phyloP scores from a whole-genome alignment of 2,888 invertebrate genomes.

The Atrina japonica region DNA sequence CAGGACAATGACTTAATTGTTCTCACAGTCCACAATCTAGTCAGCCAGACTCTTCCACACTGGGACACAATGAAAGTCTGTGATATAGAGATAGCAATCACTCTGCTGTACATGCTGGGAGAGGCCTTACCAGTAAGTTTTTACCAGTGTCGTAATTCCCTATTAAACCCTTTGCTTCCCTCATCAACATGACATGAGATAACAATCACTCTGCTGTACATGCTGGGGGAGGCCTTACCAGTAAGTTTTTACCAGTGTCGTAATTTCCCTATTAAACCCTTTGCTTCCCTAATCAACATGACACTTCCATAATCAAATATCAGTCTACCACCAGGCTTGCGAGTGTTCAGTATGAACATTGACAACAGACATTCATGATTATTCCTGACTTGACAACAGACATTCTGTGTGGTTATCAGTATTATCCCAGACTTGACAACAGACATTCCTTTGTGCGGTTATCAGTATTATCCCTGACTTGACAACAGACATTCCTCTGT shows the following conservation, averaged over 20 bases:
- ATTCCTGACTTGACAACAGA: too few species aligned
- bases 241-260: slow-evolving; percentile 63
- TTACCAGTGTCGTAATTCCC: background rate
- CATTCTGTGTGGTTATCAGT: too few species aligned
- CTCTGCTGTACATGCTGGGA: slow-evolving; percentile 82
- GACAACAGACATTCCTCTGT: too few species aligned
- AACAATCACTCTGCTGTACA: slow-evolving; percentile 82
- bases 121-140: slow-evolving; percentile 81
- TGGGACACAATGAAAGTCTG: slow-evolving; percentile 81
- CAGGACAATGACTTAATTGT: slow-evolving; percentile 82
- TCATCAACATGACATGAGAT: too few species aligned
- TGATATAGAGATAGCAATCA: slow-evolving; percentile 83
- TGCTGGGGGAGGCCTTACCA: slow-evolving; percentile 82
- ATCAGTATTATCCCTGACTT: too few species aligned
- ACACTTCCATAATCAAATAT: too few species aligned
- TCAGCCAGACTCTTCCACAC: slow-evolving; percentile 78
- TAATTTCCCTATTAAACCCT: background rate
- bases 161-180: background rate
- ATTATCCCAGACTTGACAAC: too few species aligned
- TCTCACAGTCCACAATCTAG: slow-evolving; percentile 80
- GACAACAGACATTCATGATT: too few species aligned
- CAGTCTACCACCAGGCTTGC: too few species aligned
- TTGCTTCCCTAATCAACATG: too few species aligned
- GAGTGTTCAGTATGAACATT: too few species aligned
- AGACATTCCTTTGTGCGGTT: too few species aligned